Base-by-base conservation (phyloP, 1,140 invertebrate genomes). In the Panagrolaimus sp. region DNA sequence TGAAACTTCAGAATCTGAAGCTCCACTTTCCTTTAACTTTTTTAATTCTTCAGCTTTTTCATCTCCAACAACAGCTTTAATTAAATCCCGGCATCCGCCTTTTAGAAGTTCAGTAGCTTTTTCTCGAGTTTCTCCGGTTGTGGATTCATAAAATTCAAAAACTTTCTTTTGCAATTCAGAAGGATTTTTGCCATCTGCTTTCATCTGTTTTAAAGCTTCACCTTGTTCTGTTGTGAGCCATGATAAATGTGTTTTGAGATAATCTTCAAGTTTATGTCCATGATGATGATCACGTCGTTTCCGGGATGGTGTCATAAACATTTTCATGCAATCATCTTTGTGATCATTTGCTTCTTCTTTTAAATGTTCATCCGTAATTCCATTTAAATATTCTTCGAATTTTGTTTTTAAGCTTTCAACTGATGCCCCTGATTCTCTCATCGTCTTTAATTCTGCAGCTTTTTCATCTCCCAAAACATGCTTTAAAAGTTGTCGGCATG, bases 21-120 rank as follows among this genome's bases (percentile, higher is more conserved):
- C 64, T 9, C 76, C 76, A 21, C 38, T 24, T 70, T 78, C 76
- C 43, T 76, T 78, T 65, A 77, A 38, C 32, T 62, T 70, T 63
- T 77, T 79, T 14, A 77, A 28, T 38, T 77, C 70, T n/a, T n/a
- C 24, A 15, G 76, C 69, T 55, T 79, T 73, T 43, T 77, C 76
- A 17, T 78, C 73, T 8, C 76, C 76, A 3, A 77, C 58, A n/a
- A 73, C 73, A 28, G 21, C 21, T 14, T 58, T 58, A 21, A 58
- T 8, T 0, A 58, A 21, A 47, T 74, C 68, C 1, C 45, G 21
- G 46, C 58, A 77, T 9, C 75, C 75, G 45, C 26, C 66, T 43
- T 73, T 4, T 15, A 76, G 47, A 2, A 52, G 62, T 12, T 65
- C 46, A 8, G 47, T 67, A 3, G 75, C 75, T 17, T 72, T 68